Base-by-base conservation (phyloP, 2,797 vertebrate genomes). In the Cheirogaleus major region DNA sequence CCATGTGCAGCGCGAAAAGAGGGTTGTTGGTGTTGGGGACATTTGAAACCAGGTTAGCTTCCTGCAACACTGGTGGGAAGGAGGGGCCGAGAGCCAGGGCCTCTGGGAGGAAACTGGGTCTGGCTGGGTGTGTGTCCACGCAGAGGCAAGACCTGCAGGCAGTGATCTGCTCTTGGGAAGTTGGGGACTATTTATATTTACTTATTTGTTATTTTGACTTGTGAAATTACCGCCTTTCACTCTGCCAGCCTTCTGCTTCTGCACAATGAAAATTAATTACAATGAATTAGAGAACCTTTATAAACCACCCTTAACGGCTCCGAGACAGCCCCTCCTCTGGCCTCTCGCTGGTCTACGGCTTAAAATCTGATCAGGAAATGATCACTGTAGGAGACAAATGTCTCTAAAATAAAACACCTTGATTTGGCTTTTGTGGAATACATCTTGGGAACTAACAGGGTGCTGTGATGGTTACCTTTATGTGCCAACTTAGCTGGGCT, bases 141-240 rank as follows among this genome's bases (percentile, higher is more conserved):
- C 2, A 6, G 1, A 61, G 63, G 61, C 10, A 17, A 84, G 57
- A 75, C 86, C 72, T n/a, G 25, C 38, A 27, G 73, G 38, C 9
- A 30, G 5, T 32, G 63, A 22, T 38, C 45, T 61, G 43, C 65
- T 73, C 48, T 83, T 11, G 59, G 43, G 70, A 86, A 72, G 35
- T 25, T 52, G 50, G 67, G 50, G 41, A 75, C 48, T 97, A 72
- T 94, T 95, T 97, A 52, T 95, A 72, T 96, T 96, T 95, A 73
- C 69, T 91, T 96, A 70, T 82, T 92, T 96, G 48, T 80, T 96
- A 96, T 91, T 96, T 97, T 97, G 95, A 95, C 93, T 96, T 45
- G 79, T 55, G 70, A 96, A 97, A 95, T 96, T 91, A 97, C 30
- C 67, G 79, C 70, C 72, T 92, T 94, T 95, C 79, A 63, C 38